Conservation (phyloP, 2,888 invertebrate genomes). For the Xestia c-nigrum region DNA sequence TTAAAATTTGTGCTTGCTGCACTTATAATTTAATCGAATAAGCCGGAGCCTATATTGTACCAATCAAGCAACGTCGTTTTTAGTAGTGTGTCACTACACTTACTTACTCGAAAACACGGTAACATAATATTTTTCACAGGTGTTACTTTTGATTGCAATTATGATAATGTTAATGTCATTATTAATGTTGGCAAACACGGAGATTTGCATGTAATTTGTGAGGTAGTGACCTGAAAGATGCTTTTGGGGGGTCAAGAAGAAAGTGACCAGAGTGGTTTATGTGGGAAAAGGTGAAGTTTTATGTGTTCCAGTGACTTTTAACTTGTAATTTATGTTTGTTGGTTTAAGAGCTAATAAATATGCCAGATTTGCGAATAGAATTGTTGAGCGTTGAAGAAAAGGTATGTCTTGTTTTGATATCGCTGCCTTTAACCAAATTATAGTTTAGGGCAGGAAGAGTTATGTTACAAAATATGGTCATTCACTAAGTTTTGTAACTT, state of each 20-base stretch:
- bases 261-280: constrained; percentile 56
- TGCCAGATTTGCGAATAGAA: constrained; percentile 51
- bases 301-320: constrained; percentile 47
- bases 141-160: constrained; percentile 61
- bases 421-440: background rate
- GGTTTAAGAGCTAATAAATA: constrained; percentile 50
- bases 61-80: background rate
- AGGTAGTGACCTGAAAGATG: constrained; percentile 55
- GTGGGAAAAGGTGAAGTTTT: constrained; percentile 58
- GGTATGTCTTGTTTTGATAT: constrained; percentile 5
- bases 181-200: constrained; percentile 65
- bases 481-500: constrained; percentile 10
- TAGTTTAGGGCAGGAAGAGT: constrained; percentile 1
- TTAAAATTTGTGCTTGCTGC: background rate
- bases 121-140: constrained; percentile 54
- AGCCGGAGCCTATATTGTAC: background rate
- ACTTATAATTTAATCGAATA: background rate
- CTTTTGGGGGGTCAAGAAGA: constrained; percentile 52
- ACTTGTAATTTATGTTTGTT: constrained; percentile 51
- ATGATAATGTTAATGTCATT: constrained; percentile 71
- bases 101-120: constrained; percentile 15
- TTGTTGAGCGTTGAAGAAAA: constrained; percentile 33
- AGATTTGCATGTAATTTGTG: constrained; percentile 62
- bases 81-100: background rate
- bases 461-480: constrained; percentile 9